Evolutionary conservation across 2,888 invertebrate genomes (phyloP).

Genomic region (Lasioglossum calceatum): DNA sequence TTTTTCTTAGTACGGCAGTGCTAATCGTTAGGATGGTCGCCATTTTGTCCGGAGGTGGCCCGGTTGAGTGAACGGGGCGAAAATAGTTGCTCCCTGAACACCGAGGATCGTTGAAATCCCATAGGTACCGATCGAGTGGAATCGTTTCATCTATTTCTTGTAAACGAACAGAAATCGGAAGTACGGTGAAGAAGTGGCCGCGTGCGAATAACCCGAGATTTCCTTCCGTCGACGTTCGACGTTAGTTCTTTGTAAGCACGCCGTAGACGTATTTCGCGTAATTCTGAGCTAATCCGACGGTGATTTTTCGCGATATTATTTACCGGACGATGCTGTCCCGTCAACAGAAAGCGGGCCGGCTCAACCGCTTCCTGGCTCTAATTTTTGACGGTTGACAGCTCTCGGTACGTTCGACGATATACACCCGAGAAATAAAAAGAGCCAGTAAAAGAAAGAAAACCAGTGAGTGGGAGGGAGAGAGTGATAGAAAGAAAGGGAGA

Average conservation of each 20-base stretch:
- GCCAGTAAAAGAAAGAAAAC: constrained; percentile 29
- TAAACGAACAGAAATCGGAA: constrained; percentile 14
- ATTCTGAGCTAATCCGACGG: constrained; percentile 35
- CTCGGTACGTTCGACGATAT: constrained; percentile 51
- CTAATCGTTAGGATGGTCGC: constrained; percentile 83
- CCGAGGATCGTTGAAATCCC: constrained; percentile 60
- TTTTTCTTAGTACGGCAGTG: constrained; percentile 77
- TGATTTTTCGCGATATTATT: constrained; percentile 35
- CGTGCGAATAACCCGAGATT: constrained; percentile 30
- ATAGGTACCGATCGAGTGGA: constrained; percentile 56
- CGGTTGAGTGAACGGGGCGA: constrained; percentile 80
- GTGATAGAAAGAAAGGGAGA: neutral
- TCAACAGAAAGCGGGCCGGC: constrained; percentile 40
- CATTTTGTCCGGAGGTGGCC: constrained; percentile 84
- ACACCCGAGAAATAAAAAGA: constrained; percentile 56
- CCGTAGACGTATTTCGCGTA: constrained; percentile 47
- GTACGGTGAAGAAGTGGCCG: constrained; percentile 19
- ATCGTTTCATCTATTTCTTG: constrained; percentile 24
- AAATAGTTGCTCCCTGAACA: constrained; percentile 76
- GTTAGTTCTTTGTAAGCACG: constrained; percentile 54
- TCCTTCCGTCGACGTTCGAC: constrained; percentile 36
- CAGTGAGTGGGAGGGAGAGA: constrained; percentile 2
- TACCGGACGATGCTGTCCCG: constrained; percentile 13
- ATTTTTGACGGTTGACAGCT: constrained; percentile 65
- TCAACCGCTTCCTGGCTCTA: constrained; percentile 45